A percentile compares a stretch with the other conserved stretches of the same genome.
Evolutionary conservation across 2,797 vertebrate genomes (phyloP).

Genomic region (Cottoperca gobio): DNA sequence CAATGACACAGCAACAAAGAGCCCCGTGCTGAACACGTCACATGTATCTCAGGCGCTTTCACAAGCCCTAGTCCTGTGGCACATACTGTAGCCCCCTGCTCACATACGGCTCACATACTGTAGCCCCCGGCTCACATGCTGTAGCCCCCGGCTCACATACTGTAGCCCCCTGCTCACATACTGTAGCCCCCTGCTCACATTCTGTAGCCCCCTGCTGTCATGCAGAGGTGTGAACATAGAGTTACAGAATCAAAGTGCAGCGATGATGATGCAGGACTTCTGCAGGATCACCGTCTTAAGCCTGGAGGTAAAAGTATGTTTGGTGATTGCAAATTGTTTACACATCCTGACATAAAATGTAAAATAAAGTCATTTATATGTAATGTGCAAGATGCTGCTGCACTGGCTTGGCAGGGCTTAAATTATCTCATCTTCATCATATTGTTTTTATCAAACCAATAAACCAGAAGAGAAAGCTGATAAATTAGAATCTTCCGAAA

Average conservation of each 20-base stretch:
- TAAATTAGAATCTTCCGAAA: neutral
- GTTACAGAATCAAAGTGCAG: constrained; percentile 8
- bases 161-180: neutral
- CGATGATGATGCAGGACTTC: constrained; percentile 6
- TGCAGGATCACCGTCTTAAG: neutral
- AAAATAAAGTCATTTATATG: constrained; percentile 17
- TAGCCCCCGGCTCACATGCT: too few relatives aligned
- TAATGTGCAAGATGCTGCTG: constrained; percentile 3
- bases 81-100: too few relatives aligned
- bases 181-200: neutral
- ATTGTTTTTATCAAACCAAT: constrained; percentile 1
- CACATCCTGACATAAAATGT: neutral
- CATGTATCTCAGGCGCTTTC: too few relatives aligned
- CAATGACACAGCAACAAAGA: constrained; percentile 21
- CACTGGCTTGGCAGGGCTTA: neutral
- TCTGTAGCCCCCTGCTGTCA: too few relatives aligned
- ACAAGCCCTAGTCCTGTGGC: too few relatives aligned
- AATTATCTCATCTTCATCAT: too few relatives aligned
- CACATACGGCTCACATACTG: too few relatives aligned
- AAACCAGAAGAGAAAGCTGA: neutral
- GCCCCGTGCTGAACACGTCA: neutral
- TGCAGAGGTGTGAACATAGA: constrained; percentile 24
- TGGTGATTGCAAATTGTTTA: constrained; percentile 4
- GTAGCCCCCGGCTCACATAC: too few relatives aligned
- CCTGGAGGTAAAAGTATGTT: neutral